These are phyloP conservation scores for Zoanthus sansibaricus DNA, from an alignment of 92 coral and sea anemone genomes.

Conservation along the genomic window DNA sequence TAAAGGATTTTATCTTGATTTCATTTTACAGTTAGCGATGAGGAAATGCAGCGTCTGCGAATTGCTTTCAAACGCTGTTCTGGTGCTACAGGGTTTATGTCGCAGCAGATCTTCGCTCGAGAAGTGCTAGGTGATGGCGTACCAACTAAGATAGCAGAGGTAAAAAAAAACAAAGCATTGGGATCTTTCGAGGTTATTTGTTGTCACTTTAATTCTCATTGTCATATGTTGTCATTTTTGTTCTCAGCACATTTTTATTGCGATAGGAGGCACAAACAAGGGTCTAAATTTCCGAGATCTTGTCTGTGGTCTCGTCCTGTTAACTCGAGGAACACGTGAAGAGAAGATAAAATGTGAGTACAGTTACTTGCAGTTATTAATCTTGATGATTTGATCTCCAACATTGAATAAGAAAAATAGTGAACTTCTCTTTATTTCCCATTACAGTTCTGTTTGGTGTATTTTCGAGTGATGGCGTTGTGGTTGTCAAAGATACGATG, in stretches of 20 bases:
- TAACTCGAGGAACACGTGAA: conserved; percentile 95
- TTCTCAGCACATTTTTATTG: conserved; percentile 88
- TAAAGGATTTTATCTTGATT: conserved; percentile 35
- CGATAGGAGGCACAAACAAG: conserved; percentile 92
- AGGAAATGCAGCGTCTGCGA: conserved; percentile 92
- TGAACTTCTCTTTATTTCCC: background rate
- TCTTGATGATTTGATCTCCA: conserved; percentile 3
- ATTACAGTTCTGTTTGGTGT: conserved; percentile 35
- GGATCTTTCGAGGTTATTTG: conserved; percentile 1
- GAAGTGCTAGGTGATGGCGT: conserved; percentile 99
- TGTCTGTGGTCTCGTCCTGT: conserved; percentile 87
- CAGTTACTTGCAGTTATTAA: conserved; percentile 1
- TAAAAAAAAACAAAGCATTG: conserved; percentile 25
- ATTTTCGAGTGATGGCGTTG: conserved; percentile 61
- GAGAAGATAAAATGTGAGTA: conserved; percentile 93
- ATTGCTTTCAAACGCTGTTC: conserved; percentile 95
- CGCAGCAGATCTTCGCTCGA: conserved; percentile 85
- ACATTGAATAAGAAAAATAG: background rate
- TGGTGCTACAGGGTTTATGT: conserved; percentile 92
- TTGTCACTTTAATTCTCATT: conserved; percentile 38
- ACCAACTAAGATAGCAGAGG: conserved; percentile 93
- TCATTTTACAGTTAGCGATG: conserved; percentile 85
- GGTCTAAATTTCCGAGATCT: conserved; percentile 90
- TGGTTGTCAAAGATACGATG: conserved; percentile 84
- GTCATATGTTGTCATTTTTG: background rate